Conservation (phyloP, 2,797 vertebrate species). For the Rhadinocentrus ornatus region DNA sequence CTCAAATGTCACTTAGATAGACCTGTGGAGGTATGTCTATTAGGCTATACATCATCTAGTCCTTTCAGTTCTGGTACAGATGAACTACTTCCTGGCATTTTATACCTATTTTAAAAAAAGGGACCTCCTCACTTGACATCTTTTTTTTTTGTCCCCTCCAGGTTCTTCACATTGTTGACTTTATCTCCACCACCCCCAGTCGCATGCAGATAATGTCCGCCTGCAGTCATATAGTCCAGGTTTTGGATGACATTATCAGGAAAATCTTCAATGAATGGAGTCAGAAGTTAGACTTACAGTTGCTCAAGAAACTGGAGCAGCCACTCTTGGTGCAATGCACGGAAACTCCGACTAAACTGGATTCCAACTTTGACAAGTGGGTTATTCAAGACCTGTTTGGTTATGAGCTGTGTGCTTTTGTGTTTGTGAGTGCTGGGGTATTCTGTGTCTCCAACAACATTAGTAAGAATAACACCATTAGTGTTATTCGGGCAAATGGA, state of each 20-base stretch:
- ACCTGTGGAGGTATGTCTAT: slow-evolving; percentile 81
- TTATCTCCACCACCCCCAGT: slow-evolving; percentile 77
- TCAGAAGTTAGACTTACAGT: slow-evolving; percentile 79
- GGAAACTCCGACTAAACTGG: slow-evolving; percentile 78
- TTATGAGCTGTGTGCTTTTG: neutral
- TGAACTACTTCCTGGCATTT: neutral
- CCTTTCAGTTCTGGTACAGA: neutral
- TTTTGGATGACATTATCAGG: slow-evolving; percentile 84
- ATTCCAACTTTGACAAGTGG: slow-evolving; percentile 89
- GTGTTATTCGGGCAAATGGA: neutral
- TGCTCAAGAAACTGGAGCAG: slow-evolving; percentile 80
- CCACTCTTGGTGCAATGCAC: slow-evolving; percentile 81
- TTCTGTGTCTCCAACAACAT: neutral
- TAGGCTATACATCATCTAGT: neutral
- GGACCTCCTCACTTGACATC: neutral
- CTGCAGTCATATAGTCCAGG: slow-evolving; percentile 77
- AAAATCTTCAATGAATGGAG: slow-evolving; percentile 68
- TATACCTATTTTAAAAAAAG: neutral
- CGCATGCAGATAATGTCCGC: slow-evolving; percentile 71
- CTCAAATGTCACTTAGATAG: slow-evolving; percentile 78
- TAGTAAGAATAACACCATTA: neutral
- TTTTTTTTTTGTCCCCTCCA: slow-evolving; percentile 44
- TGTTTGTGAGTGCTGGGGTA: neutral
- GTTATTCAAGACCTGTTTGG: slow-evolving; percentile 13
- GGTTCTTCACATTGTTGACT: slow-evolving; percentile 71